Percentiles rank a stretch among this genome's conserved stretches.
phyloP scores from a whole-genome alignment of 2,113 vertebrate species.

The Nestor notabilis region DNA sequence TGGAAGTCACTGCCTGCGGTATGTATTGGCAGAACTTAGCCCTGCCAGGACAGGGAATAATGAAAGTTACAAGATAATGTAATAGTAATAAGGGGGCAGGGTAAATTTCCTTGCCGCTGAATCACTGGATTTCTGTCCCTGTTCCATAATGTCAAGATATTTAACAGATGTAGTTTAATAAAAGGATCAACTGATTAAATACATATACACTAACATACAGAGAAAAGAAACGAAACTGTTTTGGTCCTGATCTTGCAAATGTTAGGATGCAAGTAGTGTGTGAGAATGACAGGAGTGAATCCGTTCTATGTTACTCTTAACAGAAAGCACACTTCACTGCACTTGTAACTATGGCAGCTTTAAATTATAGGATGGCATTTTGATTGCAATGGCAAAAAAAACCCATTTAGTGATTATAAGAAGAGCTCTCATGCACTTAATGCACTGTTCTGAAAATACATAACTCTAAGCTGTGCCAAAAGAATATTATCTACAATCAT shows the following conservation, averaged over 20 bases:
- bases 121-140: not conserved
- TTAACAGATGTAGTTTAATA: not conserved
- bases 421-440: not conserved
- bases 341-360: not conserved
- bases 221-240: not conserved
- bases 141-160: not conserved
- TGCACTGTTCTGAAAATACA: not conserved
- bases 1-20: not conserved
- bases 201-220: not conserved
- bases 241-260: not conserved
- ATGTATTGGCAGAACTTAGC: not conserved
- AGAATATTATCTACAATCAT: not conserved
- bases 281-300: not conserved
- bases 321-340: not conserved
- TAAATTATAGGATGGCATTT: not conserved
- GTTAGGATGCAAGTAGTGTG: not conserved
- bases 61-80: not conserved
- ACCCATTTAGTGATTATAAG: not conserved
- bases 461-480: not conserved
- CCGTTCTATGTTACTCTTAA: not conserved
- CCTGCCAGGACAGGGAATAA: not conserved
- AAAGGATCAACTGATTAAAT: not conserved
- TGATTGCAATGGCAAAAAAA: not conserved
- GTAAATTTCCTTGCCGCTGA: not conserved
- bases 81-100: not conserved